phyloP scores from a whole-genome alignment of 2,888 invertebrate species.

The Tanytarsus gracilentus region DNA sequence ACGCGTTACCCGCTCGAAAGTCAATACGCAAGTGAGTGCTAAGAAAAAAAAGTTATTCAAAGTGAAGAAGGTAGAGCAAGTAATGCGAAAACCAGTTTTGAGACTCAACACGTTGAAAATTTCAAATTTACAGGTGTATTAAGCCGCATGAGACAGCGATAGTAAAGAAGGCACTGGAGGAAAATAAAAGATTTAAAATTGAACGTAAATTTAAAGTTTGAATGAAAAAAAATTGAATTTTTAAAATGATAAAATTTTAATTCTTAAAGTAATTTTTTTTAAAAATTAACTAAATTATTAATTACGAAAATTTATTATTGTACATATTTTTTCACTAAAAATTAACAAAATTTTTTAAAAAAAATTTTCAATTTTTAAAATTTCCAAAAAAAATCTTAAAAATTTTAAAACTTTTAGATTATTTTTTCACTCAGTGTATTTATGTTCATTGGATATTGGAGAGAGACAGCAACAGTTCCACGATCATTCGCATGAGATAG shows the following conservation, averaged over 20 bases:
- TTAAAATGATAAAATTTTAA: no score
- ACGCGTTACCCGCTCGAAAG: slow-evolving; percentile 25
- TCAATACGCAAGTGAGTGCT: slow-evolving; percentile 16
- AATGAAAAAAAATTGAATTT: no score
- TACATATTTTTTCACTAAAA: no score
- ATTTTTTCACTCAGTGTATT: no score
- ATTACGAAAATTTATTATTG: no score
- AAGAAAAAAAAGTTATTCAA: not conserved
- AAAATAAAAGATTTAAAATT: not conserved
- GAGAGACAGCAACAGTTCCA: not conserved
- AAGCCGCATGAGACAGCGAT: not conserved
- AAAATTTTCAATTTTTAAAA: no score
- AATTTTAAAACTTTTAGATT: no score
- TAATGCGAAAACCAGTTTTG: slow-evolving; percentile 17
- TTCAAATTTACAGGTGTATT: slow-evolving; percentile 23
- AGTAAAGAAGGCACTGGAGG: not conserved
- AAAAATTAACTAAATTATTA: no score
- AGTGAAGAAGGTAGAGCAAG: not conserved
- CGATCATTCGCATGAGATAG: not conserved
- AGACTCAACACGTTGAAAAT: slow-evolving; percentile 26
- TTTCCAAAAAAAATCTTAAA: no score
- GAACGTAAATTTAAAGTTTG: not conserved
- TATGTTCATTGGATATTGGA: not conserved
- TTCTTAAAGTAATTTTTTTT: no score
- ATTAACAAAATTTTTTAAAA: no score